Percentiles rank a stretch among this genome's conserved stretches.
phyloP scores from a whole-genome alignment of 2,113 vertebrate species.

The Microtus pennsylvanicus region DNA sequence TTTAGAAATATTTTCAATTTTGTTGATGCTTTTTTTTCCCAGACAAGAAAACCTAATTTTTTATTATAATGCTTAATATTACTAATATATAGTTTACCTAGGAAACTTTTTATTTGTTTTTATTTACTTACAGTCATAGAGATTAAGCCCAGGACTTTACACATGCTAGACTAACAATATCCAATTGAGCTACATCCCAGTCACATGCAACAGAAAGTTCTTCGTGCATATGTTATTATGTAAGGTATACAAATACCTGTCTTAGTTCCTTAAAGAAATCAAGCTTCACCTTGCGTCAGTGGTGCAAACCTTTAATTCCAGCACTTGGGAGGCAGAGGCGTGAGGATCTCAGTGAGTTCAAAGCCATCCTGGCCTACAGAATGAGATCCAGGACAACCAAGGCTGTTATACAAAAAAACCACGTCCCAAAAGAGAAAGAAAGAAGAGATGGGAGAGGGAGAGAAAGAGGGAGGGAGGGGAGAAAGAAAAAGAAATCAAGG shows the following conservation, averaged over 20 bases:
- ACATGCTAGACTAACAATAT: not conserved
- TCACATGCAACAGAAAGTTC: not conserved
- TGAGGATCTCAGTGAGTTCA: not conserved
- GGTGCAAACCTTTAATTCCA: not conserved
- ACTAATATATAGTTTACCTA: not conserved
- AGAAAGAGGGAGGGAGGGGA: not conserved
- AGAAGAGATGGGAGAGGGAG: not conserved
- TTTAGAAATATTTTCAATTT: not conserved
- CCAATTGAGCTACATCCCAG: not conserved
- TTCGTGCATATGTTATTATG: not conserved
- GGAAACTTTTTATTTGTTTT: not conserved
- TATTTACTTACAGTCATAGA: not conserved
- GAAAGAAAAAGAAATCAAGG: not conserved
- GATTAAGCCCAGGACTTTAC: not conserved
- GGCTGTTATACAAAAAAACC: not conserved
- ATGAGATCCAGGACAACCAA: not conserved
- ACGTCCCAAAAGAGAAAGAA: not conserved
- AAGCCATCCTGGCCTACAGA: not conserved
- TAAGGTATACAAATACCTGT: not conserved
- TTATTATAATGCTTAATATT: not conserved
- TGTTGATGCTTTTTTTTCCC: not conserved
- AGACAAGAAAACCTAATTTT: conserved; percentile 43
- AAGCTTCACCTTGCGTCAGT: not conserved
- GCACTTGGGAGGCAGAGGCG: not conserved
- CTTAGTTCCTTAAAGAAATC: conserved; percentile 22